These are phyloP conservation scores for Erethizon dorsatum DNA, from an alignment of 2,797 vertebrate genomes.

Conservation along the genomic window DNA sequence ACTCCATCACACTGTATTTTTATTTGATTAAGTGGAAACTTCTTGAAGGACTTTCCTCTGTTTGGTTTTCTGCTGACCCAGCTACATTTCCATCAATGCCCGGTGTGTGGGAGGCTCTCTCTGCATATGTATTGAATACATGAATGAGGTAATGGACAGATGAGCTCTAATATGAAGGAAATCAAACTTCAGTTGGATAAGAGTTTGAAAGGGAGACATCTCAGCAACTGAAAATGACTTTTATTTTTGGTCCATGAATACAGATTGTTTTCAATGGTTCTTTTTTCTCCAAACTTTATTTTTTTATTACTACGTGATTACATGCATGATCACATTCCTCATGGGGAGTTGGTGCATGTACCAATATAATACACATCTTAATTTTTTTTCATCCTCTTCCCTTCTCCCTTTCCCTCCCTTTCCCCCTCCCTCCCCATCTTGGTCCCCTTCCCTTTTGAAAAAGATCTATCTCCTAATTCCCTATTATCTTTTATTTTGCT, in stretches of 20 bases:
- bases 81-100: background rate
- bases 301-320: background rate
- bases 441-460: background rate
- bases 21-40: slow-evolving; percentile 54
- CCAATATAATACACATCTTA: background rate
- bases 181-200: slow-evolving; percentile 20
- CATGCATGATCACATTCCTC: background rate
- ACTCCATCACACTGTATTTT: slow-evolving; percentile 34
- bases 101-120: background rate
- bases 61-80: background rate
- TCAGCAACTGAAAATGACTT: background rate
- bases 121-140: background rate
- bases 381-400: background rate
- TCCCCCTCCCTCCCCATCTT: background rate
- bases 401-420: background rate
- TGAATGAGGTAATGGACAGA: background rate
- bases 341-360: background rate
- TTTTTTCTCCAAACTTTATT: background rate
- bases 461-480: background rate
- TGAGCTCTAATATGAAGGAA: background rate
- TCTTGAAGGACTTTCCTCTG: background rate
- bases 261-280: background rate
- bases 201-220: slow-evolving; percentile 18
- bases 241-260: background rate
- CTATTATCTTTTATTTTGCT: background rate